Conservation (phyloP, 2,888 invertebrate genomes). For the Nysson spinosus region DNA sequence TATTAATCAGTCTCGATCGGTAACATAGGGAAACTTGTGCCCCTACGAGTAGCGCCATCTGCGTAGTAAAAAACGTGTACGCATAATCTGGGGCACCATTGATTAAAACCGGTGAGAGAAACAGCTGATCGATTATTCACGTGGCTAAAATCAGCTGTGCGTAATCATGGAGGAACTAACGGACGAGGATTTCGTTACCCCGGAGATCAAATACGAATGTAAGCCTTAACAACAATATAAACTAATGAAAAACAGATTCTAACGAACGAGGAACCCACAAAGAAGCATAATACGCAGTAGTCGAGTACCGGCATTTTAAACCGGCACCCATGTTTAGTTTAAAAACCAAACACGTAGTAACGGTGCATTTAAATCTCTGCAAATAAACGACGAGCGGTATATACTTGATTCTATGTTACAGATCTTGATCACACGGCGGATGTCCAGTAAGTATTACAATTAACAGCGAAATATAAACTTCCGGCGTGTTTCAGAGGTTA, state of each 20-base stretch:
- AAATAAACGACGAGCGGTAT: not conserved
- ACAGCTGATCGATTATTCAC: constrained; percentile 73
- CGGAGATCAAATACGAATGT: constrained; percentile 90
- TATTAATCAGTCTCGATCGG: constrained; percentile 26
- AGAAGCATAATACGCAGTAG: not conserved
- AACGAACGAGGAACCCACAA: not conserved
- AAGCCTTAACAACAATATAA: constrained; percentile 76
- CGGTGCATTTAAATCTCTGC: no score
- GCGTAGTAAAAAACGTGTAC: constrained; percentile 22
- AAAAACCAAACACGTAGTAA: no score
- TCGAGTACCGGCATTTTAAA: constrained; percentile 13
- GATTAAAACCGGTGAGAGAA: constrained; percentile 67
- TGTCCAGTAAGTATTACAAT: constrained; percentile 90
- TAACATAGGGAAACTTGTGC: constrained; percentile 7
- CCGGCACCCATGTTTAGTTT: constrained; percentile 44
- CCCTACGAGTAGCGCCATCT: constrained; percentile 57
- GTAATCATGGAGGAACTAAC: constrained; percentile 75
- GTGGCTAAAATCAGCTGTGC: constrained; percentile 73
- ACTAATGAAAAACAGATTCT: not conserved
- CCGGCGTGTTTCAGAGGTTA: constrained; percentile 40
- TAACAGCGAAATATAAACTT: not conserved
- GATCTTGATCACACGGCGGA: constrained; percentile 99
- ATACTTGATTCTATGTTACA: constrained; percentile 77
- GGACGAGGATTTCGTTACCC: constrained; percentile 82
- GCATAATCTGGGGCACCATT: constrained; percentile 45